These are phyloP conservation scores for Cheilosia impressa DNA, from an alignment of 2,888 invertebrate genomes.

Conservation along the genomic window DNA sequence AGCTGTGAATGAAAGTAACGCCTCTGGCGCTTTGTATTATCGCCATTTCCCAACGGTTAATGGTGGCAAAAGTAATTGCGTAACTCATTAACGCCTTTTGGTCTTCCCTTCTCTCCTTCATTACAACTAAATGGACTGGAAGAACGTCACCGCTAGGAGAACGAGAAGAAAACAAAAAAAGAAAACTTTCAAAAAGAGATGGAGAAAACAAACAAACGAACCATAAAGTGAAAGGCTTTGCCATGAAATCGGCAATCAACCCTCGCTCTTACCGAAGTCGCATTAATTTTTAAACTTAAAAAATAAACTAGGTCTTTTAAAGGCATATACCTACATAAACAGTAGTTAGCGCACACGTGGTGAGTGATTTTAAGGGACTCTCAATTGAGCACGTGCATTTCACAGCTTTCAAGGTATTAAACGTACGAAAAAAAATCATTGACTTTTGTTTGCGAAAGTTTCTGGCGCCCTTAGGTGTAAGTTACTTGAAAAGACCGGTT, in stretches of 20 bases:
- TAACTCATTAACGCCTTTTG: conserved; percentile 67
- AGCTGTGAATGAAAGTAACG: conserved; percentile 30
- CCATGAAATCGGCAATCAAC: conserved; percentile 25
- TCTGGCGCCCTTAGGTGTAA: not conserved
- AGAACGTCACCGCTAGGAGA: not conserved
- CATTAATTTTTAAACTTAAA: conserved; percentile 25
- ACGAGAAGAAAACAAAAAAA: not conserved
- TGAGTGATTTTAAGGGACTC: not conserved
- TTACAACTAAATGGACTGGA: conserved; percentile 1
- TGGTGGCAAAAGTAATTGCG: conserved; percentile 66
- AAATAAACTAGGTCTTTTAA: not conserved
- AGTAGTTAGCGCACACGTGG: conserved; percentile 15
- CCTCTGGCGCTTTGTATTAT: conserved; percentile 24
- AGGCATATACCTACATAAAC: not conserved
- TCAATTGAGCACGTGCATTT: not conserved
- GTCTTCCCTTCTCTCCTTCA: conserved; percentile 5
- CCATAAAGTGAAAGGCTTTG: conserved; percentile 27
- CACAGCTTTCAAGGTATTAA: conserved; percentile 14
- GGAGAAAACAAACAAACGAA: conserved; percentile 32
- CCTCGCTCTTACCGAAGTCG: not conserved
- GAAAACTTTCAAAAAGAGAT: not conserved
- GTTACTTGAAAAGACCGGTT: not conserved
- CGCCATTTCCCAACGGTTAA: conserved; percentile 43
- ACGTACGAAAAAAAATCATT: conserved; percentile 14
- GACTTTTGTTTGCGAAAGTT: conserved; percentile 18